These are phyloP conservation scores for Ptycholaimellus sp. DNA, from an alignment of 2,888 invertebrate species.

Conservation along the genomic window DNA sequence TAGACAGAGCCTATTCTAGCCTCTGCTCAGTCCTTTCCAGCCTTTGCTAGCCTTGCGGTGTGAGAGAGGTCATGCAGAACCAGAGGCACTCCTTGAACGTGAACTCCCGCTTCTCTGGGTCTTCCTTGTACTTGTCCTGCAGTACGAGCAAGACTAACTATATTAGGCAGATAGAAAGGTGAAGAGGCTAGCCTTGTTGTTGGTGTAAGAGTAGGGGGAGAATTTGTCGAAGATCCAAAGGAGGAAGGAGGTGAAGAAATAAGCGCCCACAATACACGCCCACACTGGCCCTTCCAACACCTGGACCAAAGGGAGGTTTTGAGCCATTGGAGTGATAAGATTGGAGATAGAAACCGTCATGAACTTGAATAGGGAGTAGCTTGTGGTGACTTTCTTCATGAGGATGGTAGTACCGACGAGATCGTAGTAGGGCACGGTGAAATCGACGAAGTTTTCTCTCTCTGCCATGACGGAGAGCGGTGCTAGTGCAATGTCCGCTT, in stretches of 20 bases:
- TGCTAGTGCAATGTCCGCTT: constrained; percentile 74
- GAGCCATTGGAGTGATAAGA: too few species aligned
- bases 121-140: constrained; percentile 48
- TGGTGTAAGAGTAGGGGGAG: constrained; percentile 84
- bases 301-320: too few species aligned
- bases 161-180: neutral
- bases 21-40: neutral
- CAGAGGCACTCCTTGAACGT: constrained; percentile 83
- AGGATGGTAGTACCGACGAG: constrained; percentile 84
- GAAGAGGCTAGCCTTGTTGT: constrained; percentile 39
- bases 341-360: too few species aligned
- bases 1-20: constrained; percentile 2
- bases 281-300: constrained; percentile 72
- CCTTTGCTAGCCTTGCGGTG: constrained; percentile 42
- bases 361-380: constrained; percentile 82
- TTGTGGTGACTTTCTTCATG: constrained; percentile 65
- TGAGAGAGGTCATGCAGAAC: constrained; percentile 96
- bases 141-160: constrained; percentile 2
- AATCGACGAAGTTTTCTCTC: constrained; percentile 81
- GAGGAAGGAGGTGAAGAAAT: constrained; percentile 71
- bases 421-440: constrained; percentile 87
- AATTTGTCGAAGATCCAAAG: constrained; percentile 91
- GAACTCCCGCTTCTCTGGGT: constrained; percentile 52
- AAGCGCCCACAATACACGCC: constrained; percentile 78
- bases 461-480: constrained; percentile 92